Base-by-base conservation (phyloP, 1,140 invertebrate genomes). In the Geopemphigus sp. region DNA sequence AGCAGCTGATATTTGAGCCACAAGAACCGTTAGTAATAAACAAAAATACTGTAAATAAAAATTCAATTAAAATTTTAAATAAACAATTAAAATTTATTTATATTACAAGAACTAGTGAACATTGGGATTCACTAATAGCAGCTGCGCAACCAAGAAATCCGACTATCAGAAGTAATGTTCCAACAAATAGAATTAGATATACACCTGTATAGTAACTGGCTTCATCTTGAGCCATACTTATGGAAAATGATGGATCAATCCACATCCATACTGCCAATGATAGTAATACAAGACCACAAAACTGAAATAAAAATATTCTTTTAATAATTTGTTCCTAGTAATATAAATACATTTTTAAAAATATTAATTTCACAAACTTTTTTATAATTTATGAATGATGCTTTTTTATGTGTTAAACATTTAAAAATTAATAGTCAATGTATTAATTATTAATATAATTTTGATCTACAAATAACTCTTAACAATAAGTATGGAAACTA, bases 141-240 rank as follows among this genome's bases (percentile, higher is more conserved):
- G 96, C 95, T 85, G 93, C 95, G 85, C 95, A 97, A 74, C 96
- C 96, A 47, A 97, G 89, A 86, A 97, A 93, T 1, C 94, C 92
- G 29, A 96, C 91, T 59, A 94, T 84, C 82, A 96, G 90, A 84
- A 97, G 92, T 53, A 97, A 84, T 56, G 90, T 85, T 5, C 95
- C 95, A 76, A 92, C 88, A 10, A 89, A 90, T 81, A 98, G 88
- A 81, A 96, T 87, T 70, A 95, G 89, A 85, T 92, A 91, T 76
- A 92, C 85, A 81, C 92, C 90, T 83, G 89, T 89, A 82, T 90
- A 89, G 83, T 91, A 92, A 83, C 92, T 90, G 32, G 89, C 87
- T 82, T 90, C 86, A 82, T 92, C 88, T 82, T 91, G 89, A 15
- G 92, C 88, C 82, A 92, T 86, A 0, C 90, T 90, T 26, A 93